A percentile compares a stretch with the other conserved stretches of the same genome.
phyloP scores from a whole-genome alignment of 2,113 vertebrate species.

The Pan troglodytes region DNA sequence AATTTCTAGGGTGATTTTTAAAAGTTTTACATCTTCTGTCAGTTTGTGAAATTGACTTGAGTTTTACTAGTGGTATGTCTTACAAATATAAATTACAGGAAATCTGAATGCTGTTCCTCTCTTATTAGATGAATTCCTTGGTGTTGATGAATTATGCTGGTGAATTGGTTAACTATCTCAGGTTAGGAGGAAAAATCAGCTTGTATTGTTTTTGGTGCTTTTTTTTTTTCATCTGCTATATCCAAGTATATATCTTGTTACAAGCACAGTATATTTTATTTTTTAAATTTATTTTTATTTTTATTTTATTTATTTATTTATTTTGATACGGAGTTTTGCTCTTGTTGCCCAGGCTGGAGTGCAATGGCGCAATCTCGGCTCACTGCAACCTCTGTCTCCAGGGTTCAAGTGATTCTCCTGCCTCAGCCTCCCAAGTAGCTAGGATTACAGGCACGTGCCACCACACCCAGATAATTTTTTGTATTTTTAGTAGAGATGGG shows the following conservation, averaged over 20 bases:
- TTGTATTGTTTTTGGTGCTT: not conserved
- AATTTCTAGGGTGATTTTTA: constrained; percentile 21
- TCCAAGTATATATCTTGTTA: not conserved
- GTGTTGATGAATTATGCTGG: constrained; percentile 50
- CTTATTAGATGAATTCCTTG: constrained; percentile 14
- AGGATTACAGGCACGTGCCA: too few relatives aligned
- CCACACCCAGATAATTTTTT: too few relatives aligned
- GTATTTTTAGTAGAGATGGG: too few relatives aligned
- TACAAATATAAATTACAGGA: constrained; percentile 57
- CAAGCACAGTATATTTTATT: not conserved
- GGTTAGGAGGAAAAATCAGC: not conserved
- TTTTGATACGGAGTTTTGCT: too few relatives aligned
- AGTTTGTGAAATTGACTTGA: constrained; percentile 77
- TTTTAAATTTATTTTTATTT: too few relatives aligned
- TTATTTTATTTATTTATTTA: too few relatives aligned
- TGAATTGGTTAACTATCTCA: constrained; percentile 76
- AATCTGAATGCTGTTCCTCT: constrained; percentile 8
- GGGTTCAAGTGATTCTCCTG: too few relatives aligned
- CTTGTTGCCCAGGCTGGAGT: too few relatives aligned
- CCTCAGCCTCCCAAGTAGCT: too few relatives aligned
- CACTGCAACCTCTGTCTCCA: too few relatives aligned
- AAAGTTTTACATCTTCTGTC: constrained; percentile 27
- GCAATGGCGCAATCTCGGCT: too few relatives aligned
- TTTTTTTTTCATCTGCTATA: not conserved
- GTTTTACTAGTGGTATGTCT: constrained; percentile 55